A percentile compares a stretch with the other conserved stretches of the same genome.
phyloP scores from a whole-genome alignment of 2,888 invertebrate species.

The Eupithecia subfuscata region DNA sequence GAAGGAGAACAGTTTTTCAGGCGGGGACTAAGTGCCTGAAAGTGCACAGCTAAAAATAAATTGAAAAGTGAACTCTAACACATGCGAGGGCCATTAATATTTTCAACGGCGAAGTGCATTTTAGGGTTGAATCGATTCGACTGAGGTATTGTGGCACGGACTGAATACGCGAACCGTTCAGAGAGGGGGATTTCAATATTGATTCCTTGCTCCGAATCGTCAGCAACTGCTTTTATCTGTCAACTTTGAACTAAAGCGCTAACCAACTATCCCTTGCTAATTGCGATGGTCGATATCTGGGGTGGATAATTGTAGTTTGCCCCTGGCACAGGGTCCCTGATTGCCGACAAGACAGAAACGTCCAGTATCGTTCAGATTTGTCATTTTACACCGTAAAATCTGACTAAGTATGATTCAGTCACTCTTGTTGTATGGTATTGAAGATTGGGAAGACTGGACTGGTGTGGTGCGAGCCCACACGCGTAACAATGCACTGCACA shows the following conservation, averaged over 20 bases:
- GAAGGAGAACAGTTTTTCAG: conserved; percentile 14
- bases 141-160: conserved; percentile 54
- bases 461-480: conserved; percentile 66
- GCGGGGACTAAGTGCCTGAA: conserved; percentile 38
- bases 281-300: neutral
- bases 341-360: neutral
- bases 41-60: conserved; percentile 44
- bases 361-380: neutral
- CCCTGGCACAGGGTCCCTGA: neutral
- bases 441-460: neutral
- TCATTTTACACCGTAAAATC: neutral
- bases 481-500: conserved; percentile 72
- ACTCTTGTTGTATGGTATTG: neutral
- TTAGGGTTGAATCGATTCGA: conserved; percentile 64
- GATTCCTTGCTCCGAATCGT: conserved; percentile 18
- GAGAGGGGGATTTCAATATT: conserved; percentile 52
- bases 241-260: conserved; percentile 1
- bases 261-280: neutral
- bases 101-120: conserved; percentile 58
- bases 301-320: neutral
- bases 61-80: conserved; percentile 45
- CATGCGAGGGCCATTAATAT: conserved; percentile 57
- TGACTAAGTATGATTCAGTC: neutral
- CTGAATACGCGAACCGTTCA: conserved; percentile 52
- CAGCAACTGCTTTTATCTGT: neutral